Base-by-base conservation (phyloP, 2,888 invertebrate genomes). In the Syrphus vitripennis region DNA sequence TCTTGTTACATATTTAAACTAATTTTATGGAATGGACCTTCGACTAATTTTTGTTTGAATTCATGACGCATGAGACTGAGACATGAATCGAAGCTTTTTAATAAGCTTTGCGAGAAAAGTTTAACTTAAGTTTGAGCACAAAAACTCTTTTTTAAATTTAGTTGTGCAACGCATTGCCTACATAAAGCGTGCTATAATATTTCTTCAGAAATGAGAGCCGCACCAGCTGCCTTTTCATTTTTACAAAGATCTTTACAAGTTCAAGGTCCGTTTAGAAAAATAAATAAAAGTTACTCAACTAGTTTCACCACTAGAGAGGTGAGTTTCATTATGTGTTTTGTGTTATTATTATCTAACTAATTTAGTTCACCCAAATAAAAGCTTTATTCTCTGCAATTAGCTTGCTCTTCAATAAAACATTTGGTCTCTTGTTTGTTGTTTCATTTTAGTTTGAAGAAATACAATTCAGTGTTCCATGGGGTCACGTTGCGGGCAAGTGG, bases 391-490 rank as follows among this genome's bases (percentile, higher is more conserved):
- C 57, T 57, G 9, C 6, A 7, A 16, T 42, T 2, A 4, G 3
- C 31, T 10, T 12, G 7, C 16, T 19, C 16, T 16, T 9, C n/a
- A 26, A 5, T n/a, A 53, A 53, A n/a, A 29, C 1, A 6, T n/a
- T 7, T 7, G 29, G 2, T 7, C 4, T 7, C 9, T 16, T 9
- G 3, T n/a, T n/a, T 37, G 2, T 72, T 24, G 0, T 59, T 10
- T 16, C 9, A 48, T 61, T 45, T 3, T 37, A 94, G 88, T 93
- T 91, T 9, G 94, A 95, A 90, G 96, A 96, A 93, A 93, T 96
- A n/a, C 92, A 93, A 89, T 95, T 96, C 63, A 94, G 95, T 53
- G 94, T 95, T 0, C 94, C 95, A 61, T 96, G 95, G 95, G 96
- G 96, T 0, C 94, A 95, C 88, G 88, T 96, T 16, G 93, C 95